phyloP scores from a whole-genome alignment of 1,140 invertebrate species.

The Bombus cullumanus region DNA sequence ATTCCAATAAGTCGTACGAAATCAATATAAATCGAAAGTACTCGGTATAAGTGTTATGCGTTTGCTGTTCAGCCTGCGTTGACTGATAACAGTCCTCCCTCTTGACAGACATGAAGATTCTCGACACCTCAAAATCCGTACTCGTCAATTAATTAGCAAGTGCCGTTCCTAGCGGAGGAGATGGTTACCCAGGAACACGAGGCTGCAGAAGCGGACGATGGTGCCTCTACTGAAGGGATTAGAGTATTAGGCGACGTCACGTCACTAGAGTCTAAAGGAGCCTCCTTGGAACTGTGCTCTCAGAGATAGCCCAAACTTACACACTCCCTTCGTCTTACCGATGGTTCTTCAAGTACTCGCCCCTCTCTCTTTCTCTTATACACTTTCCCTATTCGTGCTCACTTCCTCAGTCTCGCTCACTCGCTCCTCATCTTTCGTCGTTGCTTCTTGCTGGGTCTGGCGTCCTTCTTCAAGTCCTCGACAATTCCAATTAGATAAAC shows the following conservation, averaged over 20 bases:
- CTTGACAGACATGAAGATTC: constrained; percentile 58
- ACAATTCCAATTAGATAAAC: constrained; percentile 83
- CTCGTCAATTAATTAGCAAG: constrained; percentile 80
- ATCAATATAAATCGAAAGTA: not conserved
- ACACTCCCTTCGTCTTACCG: constrained; percentile 65
- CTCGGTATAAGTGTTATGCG: not conserved
- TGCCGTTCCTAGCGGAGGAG: constrained; percentile 51
- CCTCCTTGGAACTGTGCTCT: constrained; percentile 79
- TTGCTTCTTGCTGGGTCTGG: not conserved
- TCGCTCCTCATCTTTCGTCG: constrained; percentile 31
- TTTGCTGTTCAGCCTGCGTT: not conserved
- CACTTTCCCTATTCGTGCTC: constrained; percentile 13
- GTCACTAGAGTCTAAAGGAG: constrained; percentile 82
- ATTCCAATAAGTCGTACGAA: not conserved
- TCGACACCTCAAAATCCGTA: constrained; percentile 69
- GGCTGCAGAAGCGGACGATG: constrained; percentile 70
- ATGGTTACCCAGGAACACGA: constrained; percentile 69
- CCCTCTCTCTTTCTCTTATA: not conserved
- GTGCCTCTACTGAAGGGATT: constrained; percentile 76
- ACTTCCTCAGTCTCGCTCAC: not conserved
- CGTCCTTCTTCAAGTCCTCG: constrained; percentile 68
- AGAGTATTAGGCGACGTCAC: constrained; percentile 83
- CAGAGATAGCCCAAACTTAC: constrained; percentile 81
- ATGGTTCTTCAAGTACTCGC: constrained; percentile 49
- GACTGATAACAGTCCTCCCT: constrained; percentile 23